Evolutionary conservation across 1,140 invertebrate genomes (phyloP).

Genomic region (Macrocentrus cingulum): DNA sequence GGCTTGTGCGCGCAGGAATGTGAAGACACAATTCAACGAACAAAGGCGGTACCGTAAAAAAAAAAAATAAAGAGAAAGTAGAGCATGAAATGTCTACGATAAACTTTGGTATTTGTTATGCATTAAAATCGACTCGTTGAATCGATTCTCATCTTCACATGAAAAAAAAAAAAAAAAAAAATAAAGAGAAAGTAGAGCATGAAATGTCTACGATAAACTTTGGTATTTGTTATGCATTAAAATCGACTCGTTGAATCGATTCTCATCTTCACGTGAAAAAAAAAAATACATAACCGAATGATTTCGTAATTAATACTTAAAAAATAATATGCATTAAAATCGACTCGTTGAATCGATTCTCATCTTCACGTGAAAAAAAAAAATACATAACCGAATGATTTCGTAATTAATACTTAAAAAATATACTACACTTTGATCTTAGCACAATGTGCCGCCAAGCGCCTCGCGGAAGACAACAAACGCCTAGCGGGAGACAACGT

Average conservation of each 20-base stretch:
- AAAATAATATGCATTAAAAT: constrained; percentile 49
- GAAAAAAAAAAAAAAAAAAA: constrained; percentile 31
- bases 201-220: constrained; percentile 53
- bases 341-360: constrained; percentile 18
- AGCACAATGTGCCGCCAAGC: too few species aligned
- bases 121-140: constrained; percentile 32
- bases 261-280: constrained; percentile 3
- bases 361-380: constrained; percentile 6
- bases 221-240: constrained; percentile 54
- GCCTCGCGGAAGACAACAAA: not conserved
- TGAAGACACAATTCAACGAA: not conserved
- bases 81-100: constrained; percentile 41
- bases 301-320: constrained; percentile 56
- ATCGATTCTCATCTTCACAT: constrained; percentile 1
- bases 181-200: constrained; percentile 35
- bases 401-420: constrained; percentile 58
- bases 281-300: constrained; percentile 35
- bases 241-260: constrained; percentile 25
- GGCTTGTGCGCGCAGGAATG: not conserved
- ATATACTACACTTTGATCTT: constrained; percentile 44
- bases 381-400: constrained; percentile 38
- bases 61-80: constrained; percentile 39
- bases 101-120: constrained; percentile 59
- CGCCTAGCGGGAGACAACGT: too few species aligned
- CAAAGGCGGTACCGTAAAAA: constrained; percentile 28